Base-by-base conservation (phyloP, 2,113 vertebrate species). In the Turnix velox region DNA sequence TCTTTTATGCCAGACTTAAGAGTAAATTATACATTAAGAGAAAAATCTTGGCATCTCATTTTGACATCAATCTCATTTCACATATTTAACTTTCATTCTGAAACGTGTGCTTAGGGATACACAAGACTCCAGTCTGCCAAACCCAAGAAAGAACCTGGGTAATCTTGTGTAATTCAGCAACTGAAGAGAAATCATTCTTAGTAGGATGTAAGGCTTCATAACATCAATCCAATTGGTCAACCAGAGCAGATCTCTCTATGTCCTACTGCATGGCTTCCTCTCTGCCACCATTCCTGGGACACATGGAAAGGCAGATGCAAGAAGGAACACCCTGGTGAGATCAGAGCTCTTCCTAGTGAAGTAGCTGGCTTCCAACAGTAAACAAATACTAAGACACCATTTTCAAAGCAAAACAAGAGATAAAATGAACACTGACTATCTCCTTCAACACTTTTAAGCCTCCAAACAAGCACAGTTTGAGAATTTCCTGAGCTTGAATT, bases 271-370 rank as follows among this genome's bases (percentile, higher is more conserved):
- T 2, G 18, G 12, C 35, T 68, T 51, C 28, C 51, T 87, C 51
- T 54, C 55, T 27, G n/a, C 22, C 54, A 25, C 14, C 54, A 31
- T 8, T 52, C 18, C 69, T 24, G 20, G 51, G 48, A 52, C 43
- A 52, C 0, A 8, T 3, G 15, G 20, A 61, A 80, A 0, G 2
- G 54, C 2, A 8, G 45, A 69, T 30, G 74, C 40, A 45, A 25
- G 71, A 84, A 52, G 24, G 77, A 30, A 65, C 1, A 37, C 3
- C 15, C 45, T 25, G 54, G 7, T 49, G 65, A 74, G 65, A 58
- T 0, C 2, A 3, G n/a, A 82, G 33, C 1, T 2, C 61, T 58
- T 39, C 63, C 84, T 55, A 46, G 42, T 23, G 55, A 74, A 48
- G 40, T 14, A 35, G 52, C 18, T 54, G n/a, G 42, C 39, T 81